Percentiles rank a stretch among this genome's conserved stretches.
These are phyloP conservation scores for Drosophila macrospina DNA, from an alignment of 2,888 invertebrate genomes.

Conservation along the genomic window DNA sequence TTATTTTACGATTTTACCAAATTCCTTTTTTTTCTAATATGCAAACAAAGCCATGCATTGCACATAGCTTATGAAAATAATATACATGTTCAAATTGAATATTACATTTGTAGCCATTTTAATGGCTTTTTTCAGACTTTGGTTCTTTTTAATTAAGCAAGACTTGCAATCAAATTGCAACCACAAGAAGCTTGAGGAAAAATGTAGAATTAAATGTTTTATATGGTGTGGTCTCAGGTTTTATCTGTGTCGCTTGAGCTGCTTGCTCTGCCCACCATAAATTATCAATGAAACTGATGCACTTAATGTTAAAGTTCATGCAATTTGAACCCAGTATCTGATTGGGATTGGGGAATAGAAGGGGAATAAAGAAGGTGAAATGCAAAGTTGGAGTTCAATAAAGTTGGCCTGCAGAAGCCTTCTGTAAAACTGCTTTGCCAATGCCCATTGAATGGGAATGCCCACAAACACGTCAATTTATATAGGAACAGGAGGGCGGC, in stretches of 20 bases:
- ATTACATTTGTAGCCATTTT: not conserved
- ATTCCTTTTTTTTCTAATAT: too few relatives aligned
- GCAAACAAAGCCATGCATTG: too few relatives aligned
- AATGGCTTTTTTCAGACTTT: not conserved
- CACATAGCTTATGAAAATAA: not conserved
- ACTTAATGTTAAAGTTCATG: slow-evolving; percentile 50
- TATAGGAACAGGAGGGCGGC: slow-evolving; percentile 17
- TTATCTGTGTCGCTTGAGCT: slow-evolving; percentile 18
- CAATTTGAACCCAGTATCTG: slow-evolving; percentile 29
- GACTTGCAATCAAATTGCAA: slow-evolving; percentile 12
- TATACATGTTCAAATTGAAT: not conserved
- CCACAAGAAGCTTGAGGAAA: slow-evolving; percentile 20
- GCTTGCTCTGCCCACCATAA: slow-evolving; percentile 25
- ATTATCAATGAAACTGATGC: slow-evolving; percentile 46
- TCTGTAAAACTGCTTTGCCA: slow-evolving; percentile 33
- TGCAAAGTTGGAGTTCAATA: slow-evolving; percentile 37
- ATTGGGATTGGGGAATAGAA: not conserved
- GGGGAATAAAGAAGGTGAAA: slow-evolving; percentile 2
- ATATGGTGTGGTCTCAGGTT: not conserved
- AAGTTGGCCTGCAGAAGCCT: slow-evolving; percentile 36
- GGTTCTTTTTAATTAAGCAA: slow-evolving; percentile 1
- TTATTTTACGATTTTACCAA: too few relatives aligned
- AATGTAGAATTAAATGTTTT: not conserved
- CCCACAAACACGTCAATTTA: slow-evolving; percentile 37
- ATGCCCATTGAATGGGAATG: slow-evolving; percentile 57